Percentiles rank a stretch among this genome's conserved stretches.
phyloP scores from a whole-genome alignment of 2,797 vertebrate species.

The Ibycter americanus region DNA sequence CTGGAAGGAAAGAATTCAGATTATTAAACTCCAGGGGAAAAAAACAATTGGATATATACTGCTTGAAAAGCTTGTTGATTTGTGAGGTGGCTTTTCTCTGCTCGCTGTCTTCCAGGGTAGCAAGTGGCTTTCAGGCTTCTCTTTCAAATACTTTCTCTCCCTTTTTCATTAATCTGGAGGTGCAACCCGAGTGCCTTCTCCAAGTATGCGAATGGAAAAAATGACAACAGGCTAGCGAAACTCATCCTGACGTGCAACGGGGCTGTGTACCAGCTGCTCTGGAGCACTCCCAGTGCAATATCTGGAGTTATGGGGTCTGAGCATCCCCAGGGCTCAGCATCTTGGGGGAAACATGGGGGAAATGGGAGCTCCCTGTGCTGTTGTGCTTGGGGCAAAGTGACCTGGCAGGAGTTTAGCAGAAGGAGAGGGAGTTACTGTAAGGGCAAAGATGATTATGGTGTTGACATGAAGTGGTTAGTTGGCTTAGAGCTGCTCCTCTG shows the following conservation, averaged over 20 bases:
- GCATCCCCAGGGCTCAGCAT: neutral
- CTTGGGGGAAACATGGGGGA: neutral
- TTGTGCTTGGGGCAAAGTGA: neutral
- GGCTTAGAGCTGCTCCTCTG: neutral
- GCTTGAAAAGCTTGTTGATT: neutral
- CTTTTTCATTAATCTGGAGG: neutral
- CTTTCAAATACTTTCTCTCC: neutral
- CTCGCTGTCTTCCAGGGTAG: neutral
- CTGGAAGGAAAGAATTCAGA: neutral
- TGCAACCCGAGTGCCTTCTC: neutral
- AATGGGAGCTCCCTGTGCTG: fast-evolving
- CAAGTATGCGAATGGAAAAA: neutral
- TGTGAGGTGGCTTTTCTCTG: neutral
- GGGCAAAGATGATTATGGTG: fast-evolving
- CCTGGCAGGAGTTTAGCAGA: neutral
- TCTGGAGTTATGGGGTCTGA: fast-evolving
- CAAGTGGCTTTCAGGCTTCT: neutral
- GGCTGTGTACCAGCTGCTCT: no score
- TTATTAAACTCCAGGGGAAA: neutral
- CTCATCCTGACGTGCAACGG: fast-evolving
- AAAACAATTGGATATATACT: neutral
- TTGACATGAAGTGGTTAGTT: neutral
- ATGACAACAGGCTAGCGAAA: neutral
- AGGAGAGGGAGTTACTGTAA: neutral
- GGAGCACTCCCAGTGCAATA: fast-evolving